phyloP scores from a whole-genome alignment of 2,888 invertebrate species.

The Aspidiotus rigidus region DNA sequence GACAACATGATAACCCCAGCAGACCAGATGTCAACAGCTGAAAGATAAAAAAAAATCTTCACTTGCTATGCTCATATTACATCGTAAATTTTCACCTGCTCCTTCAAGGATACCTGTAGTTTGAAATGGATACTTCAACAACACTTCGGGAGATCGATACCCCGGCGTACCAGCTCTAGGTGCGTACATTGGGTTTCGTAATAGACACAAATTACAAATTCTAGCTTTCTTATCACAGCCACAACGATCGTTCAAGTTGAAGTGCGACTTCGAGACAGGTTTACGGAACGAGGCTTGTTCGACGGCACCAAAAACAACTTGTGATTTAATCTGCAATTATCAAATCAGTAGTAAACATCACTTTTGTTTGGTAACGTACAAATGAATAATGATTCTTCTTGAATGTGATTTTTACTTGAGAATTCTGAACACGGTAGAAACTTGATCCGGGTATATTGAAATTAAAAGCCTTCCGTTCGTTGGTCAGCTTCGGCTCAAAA shows the following conservation, averaged over 20 bases:
- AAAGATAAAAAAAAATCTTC: slow-evolving; percentile 33
- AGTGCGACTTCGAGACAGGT: not conserved
- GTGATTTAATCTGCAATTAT: slow-evolving; percentile 21
- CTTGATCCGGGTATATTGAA: slow-evolving; percentile 16
- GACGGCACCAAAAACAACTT: slow-evolving; percentile 9
- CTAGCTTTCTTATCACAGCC: slow-evolving; percentile 57
- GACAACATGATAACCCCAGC: slow-evolving; percentile 73
- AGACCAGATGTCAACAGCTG: slow-evolving; percentile 82
- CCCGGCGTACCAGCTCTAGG: slow-evolving; percentile 83
- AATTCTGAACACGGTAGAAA: slow-evolving; percentile 37
- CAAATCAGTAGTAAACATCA: not conserved
- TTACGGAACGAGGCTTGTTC: slow-evolving; percentile 18
- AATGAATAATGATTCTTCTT: not conserved
- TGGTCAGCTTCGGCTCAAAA: slow-evolving; percentile 3
- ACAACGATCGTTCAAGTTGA: slow-evolving; percentile 44
- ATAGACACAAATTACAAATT: slow-evolving; percentile 59
- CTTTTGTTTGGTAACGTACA: no score
- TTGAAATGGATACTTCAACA: slow-evolving; percentile 69
- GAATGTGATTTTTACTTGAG: slow-evolving; percentile 36
- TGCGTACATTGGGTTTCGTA: slow-evolving; percentile 58
- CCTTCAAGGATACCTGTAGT: slow-evolving; percentile 50
- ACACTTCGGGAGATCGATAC: slow-evolving; percentile 76
- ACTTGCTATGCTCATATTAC: not conserved
- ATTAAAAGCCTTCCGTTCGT: not conserved
- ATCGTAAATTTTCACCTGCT: not conserved